Evolutionary conservation across 2,888 invertebrate species (phyloP), one percentile per base, ranked within the genome.

Genomic region (Cheilosia pagana): DNA sequence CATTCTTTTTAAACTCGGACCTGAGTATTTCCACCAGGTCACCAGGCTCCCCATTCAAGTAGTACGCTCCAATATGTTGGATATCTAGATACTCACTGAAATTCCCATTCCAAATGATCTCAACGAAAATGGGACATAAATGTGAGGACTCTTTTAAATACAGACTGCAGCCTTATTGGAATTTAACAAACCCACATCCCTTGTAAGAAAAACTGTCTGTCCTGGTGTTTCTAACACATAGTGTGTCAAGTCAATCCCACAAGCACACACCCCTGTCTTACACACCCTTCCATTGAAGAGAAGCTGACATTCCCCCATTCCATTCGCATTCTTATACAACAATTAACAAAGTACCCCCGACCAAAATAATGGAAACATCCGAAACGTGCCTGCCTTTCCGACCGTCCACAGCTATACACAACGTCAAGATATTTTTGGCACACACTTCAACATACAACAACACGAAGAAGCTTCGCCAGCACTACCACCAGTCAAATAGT

Each of bases 371-470:
- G 45, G 35, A 35, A 31, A 55, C 45, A 55, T 35, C 31, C 35
- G 35, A 16, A 60, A 50, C 10, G 23, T 50, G 35, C 25, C 6
- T 53, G 52, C 31, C 10, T 48, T 53, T 19, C 43, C 41, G 19
- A 2, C 35, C 43, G 2, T 28, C 28, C 28, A 35, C 35, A 35
- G 12, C 10, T 35, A 12, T 35, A n/a, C 19, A 16, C 16, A 21
- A 45, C 35, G 19, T 48, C 62, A 25, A 12, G 63, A 63, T 63
- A 55, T 65, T 65, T 63, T 74, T 74, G 74, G 57, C 74, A 74
- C 35, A 45, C 43, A 43, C 53, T 74, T 55, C 31, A 55, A 63
- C 63, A 55, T 63, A 21, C 16, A 52, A n/a, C n/a, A 12, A 25
- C 39, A n/a, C 23, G 21, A 52, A 1, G 0, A 5, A 12, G 21